Evolutionary conservation across 2,888 invertebrate genomes (phyloP).

Genomic region (Hyposoter didymator): DNA sequence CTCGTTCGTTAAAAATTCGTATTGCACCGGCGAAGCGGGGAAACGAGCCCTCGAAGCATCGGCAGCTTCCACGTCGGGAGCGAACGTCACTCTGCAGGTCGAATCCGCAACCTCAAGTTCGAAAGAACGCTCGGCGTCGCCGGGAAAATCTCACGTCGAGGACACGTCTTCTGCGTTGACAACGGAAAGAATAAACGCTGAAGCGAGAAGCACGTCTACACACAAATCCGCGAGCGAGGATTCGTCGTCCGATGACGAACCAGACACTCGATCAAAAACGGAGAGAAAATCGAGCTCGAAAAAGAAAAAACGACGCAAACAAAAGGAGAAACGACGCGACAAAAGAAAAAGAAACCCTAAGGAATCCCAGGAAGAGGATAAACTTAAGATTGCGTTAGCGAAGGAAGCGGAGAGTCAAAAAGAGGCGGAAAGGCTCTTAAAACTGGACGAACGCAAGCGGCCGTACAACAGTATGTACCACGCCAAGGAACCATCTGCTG

Average conservation of each 20-base stretch:
- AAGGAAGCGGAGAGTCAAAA: constrained; percentile 87
- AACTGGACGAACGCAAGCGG: constrained; percentile 94
- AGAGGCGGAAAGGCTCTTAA: constrained; percentile 88
- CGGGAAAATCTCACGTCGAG: constrained; percentile 70
- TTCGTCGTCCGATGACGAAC: constrained; percentile 85
- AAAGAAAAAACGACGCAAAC: constrained; percentile 85
- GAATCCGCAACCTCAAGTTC: constrained; percentile 12
- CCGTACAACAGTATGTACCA: constrained; percentile 97
- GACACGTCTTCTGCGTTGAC: too few relatives aligned
- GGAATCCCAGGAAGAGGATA: constrained; percentile 84
- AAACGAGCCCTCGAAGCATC: constrained; percentile 75
- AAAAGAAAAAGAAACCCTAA: constrained; percentile 77
- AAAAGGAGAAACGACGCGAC: constrained; percentile 83
- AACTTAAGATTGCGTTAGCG: constrained; percentile 88
- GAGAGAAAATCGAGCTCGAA: constrained; percentile 84
- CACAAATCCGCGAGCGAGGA: constrained; percentile 52
- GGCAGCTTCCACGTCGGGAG: constrained; percentile 43
- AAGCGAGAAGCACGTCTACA: neutral
- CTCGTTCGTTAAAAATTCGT: constrained; percentile 95
- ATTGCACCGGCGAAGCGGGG: constrained; percentile 93
- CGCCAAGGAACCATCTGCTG: constrained; percentile 93
- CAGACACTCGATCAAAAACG: constrained; percentile 81
- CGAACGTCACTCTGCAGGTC: neutral
- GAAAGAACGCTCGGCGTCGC: constrained; percentile 35
- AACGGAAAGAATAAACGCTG: neutral